These are phyloP conservation scores for Geophilus truncorum DNA, from an alignment of 2,888 invertebrate species.

Conservation along the genomic window DNA sequence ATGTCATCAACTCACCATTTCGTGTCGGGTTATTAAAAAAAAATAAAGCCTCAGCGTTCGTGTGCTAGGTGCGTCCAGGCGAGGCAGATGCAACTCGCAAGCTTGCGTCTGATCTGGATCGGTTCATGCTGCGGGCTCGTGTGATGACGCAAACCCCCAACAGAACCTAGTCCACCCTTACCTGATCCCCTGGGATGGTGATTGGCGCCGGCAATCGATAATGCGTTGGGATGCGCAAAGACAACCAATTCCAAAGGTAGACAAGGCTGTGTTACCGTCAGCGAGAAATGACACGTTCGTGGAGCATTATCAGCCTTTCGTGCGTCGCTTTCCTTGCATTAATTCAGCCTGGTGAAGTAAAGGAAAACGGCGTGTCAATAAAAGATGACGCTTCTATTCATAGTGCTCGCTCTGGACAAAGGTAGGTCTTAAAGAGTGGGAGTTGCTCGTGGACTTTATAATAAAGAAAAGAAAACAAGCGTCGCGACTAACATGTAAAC, in stretches of 20 bases:
- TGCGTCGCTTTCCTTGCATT: not conserved
- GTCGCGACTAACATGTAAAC: not conserved
- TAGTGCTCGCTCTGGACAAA: not conserved
- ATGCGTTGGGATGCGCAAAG: slow-evolving; percentile 27
- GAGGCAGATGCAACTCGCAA: not conserved
- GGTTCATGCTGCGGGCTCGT: not conserved
- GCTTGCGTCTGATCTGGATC: not conserved
- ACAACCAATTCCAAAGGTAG: not conserved
- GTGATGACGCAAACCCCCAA: not conserved
- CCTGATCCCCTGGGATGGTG: slow-evolving; percentile 7
- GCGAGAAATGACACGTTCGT: too few relatives aligned
- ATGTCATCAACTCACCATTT: not conserved
- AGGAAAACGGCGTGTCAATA: not conserved
- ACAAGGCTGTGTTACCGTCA: not conserved
- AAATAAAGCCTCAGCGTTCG: too few relatives aligned
- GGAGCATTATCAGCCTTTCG: not conserved
- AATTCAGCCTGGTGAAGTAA: not conserved
- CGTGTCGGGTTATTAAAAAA: not conserved
- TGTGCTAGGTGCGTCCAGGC: not conserved
- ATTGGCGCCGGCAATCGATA: slow-evolving; percentile 24
- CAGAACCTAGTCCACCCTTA: slow-evolving; percentile 13
- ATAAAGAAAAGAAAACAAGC: not conserved
- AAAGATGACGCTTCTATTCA: not conserved
- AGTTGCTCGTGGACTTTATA: not conserved
- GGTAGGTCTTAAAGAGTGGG: not conserved